These are phyloP conservation scores for Poeciliopsis gracilis DNA, from an alignment of 2,797 vertebrate species.

Conservation along the genomic window DNA sequence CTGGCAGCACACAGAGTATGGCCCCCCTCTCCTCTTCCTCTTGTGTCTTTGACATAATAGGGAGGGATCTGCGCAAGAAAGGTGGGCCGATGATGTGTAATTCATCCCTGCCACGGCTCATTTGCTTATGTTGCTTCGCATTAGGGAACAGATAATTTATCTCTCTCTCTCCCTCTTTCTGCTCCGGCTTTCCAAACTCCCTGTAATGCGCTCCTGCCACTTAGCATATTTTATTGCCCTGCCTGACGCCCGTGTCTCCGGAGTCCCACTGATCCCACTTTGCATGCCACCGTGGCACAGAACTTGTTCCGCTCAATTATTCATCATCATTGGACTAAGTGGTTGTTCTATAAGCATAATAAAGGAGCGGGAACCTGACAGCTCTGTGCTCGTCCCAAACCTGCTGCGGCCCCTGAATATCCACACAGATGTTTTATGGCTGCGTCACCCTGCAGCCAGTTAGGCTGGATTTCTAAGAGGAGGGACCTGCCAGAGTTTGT, in stretches of 20 bases:
- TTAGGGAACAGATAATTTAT: conserved; percentile 86
- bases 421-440: conserved; percentile 55
- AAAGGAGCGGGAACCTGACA: conserved; percentile 77
- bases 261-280: conserved; percentile 77
- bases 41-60: conserved; percentile 81
- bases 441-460: conserved; percentile 33
- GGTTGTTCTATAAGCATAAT: conserved; percentile 82
- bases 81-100: conserved; percentile 82
- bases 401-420: conserved; percentile 46
- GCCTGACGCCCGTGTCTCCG: conserved; percentile 76
- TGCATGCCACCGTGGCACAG: conserved; percentile 77
- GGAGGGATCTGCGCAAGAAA: conserved; percentile 77
- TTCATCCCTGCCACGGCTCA: conserved; percentile 86
- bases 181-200: conserved; percentile 65
- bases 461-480: conserved; percentile 11
- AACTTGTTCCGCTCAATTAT: conserved; percentile 87
- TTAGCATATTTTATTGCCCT: conserved; percentile 87
- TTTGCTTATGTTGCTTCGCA: conserved; percentile 86
- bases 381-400: conserved; percentile 65
- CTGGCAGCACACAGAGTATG: conserved; percentile 21
- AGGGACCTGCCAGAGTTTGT: conserved; percentile 18
- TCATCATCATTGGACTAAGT: conserved; percentile 85
- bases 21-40: conserved; percentile 32
- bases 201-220: conserved; percentile 81
- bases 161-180: conserved; percentile 79